These are phyloP conservation scores for Diuraphis noxia DNA, from an alignment of 1,140 invertebrate species.

Conservation along the genomic window DNA sequence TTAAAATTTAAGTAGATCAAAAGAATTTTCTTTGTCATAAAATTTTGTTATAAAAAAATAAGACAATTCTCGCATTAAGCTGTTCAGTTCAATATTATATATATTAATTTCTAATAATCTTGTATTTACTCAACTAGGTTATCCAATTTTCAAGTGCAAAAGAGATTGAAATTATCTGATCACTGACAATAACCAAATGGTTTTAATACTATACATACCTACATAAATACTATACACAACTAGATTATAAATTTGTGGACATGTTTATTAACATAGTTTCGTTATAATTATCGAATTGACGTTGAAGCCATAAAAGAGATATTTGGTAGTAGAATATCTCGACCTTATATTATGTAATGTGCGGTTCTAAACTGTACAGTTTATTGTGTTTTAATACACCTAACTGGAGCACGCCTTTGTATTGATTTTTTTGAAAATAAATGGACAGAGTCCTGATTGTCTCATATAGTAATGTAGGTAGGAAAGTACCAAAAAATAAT, in stretches of 20 bases:
- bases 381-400: slow-evolving; percentile 10
- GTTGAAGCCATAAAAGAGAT: background rate
- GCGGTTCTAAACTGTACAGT: background rate
- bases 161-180: background rate
- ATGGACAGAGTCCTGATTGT: background rate
- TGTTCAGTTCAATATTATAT: no score
- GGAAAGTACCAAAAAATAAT: background rate
- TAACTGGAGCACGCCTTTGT: background rate
- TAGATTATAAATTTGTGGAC: background rate
- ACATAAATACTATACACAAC: background rate
- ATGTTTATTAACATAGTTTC: background rate
- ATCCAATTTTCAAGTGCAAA: background rate
- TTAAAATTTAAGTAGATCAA: background rate
- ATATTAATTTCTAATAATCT: no score
- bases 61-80: background rate
- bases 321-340: background rate
- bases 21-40: background rate
- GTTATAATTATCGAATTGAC: background rate
- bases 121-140: background rate
- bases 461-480: background rate
- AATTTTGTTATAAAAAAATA: background rate
- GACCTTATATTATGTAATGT: background rate
- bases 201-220: background rate
- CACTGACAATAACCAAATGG: background rate
- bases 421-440: slow-evolving; percentile 22